These are phyloP conservation scores for Littorina saxatilis DNA, from an alignment of 1,140 invertebrate species.

Conservation along the genomic window DNA sequence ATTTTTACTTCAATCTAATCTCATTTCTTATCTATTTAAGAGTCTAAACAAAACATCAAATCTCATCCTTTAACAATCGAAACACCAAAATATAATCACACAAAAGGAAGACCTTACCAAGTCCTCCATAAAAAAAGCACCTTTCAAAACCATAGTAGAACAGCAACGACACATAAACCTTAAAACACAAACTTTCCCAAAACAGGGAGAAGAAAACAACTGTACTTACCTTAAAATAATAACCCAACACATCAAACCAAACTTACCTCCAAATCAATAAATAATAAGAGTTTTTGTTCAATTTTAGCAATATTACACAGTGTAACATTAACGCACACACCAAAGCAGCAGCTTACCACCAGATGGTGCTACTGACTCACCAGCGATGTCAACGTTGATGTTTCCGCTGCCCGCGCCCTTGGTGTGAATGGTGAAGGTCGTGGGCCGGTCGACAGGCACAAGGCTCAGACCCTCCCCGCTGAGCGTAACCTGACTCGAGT, in stretches of 20 bases:
- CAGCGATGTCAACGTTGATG: conserved; percentile 74
- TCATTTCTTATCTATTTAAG: no score
- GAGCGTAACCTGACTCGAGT: conserved; percentile 77
- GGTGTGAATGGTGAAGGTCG: conserved; percentile 79
- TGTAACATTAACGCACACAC: no score
- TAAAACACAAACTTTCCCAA: no score
- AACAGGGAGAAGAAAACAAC: no score
- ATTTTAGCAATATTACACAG: no score
- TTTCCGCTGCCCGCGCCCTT: conserved; percentile 75
- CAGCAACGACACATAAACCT: no score
- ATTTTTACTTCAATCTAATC: no score
- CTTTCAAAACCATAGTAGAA: no score
- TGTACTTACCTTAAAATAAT: background rate
- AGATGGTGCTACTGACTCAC: conserved; percentile 60
- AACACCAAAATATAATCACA: no score
- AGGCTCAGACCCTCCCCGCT: conserved; percentile 83
- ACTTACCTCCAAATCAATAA: background rate
- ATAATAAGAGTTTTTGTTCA: no score
- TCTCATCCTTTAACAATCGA: no score
- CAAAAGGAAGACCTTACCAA: conserved; percentile 32
- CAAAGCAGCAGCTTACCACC: background rate
- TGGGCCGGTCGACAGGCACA: conserved; percentile 80
- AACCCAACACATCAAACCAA: background rate
- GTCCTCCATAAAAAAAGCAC: conserved; percentile 21
- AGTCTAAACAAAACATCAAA: no score